phyloP scores from a whole-genome alignment of 1,140 invertebrate genomes.

The Drosophila sproati region DNA sequence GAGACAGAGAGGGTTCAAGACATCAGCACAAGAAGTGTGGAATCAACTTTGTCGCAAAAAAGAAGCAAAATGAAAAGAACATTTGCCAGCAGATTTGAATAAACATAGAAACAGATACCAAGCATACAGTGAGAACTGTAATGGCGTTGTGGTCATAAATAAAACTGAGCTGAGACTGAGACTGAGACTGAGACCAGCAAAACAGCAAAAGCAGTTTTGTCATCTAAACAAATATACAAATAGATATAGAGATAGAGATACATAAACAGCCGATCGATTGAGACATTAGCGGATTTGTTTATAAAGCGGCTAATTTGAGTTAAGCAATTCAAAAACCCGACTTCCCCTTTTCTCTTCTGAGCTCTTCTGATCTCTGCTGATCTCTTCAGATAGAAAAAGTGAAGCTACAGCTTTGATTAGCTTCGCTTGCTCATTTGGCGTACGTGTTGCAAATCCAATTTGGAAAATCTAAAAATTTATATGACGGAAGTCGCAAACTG shows the following conservation, averaged over 20 bases:
- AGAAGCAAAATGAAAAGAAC: conserved; percentile 17
- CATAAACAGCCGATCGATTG: conserved; percentile 21
- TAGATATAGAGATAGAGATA: not conserved
- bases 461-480: conserved; percentile 44
- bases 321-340: conserved; percentile 8
- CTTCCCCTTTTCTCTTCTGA: not conserved
- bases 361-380: not conserved
- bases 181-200: not conserved
- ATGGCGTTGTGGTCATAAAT: conserved; percentile 45
- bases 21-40: conserved; percentile 4
- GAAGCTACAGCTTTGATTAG: conserved; percentile 1
- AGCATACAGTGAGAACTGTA: conserved; percentile 45
- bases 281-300: conserved; percentile 46
- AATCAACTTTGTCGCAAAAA: conserved; percentile 12
- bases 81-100: conserved; percentile 34
- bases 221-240: conserved; percentile 21
- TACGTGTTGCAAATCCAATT: conserved; percentile 48
- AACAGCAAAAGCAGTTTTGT: conserved; percentile 21
- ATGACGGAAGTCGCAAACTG: conserved; percentile 29
- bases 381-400: too few species aligned
- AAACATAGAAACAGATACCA: conserved; percentile 16
- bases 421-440: conserved; percentile 3
- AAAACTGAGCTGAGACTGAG: conserved; percentile 9
- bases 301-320: conserved; percentile 51
- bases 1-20: conserved; percentile 25